These are phyloP conservation scores for Poliocrania exsul DNA, from an alignment of 2,797 vertebrate genomes.

Conservation along the genomic window DNA sequence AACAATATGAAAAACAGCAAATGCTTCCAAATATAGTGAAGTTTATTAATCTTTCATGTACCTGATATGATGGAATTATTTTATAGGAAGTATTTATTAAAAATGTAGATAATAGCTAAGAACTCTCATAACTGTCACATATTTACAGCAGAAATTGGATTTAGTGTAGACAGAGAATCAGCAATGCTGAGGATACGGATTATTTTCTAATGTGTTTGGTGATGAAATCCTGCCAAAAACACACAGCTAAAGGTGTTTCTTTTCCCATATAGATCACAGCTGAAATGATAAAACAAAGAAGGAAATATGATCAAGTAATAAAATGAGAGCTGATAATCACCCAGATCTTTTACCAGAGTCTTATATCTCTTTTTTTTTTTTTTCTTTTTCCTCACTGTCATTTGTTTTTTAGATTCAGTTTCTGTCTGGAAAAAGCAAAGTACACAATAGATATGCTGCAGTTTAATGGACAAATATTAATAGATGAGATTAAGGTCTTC, in stretches of 20 bases:
- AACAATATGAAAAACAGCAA: background rate
- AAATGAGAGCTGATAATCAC: background rate
- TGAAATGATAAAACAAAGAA: background rate
- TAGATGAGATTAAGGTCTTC: background rate
- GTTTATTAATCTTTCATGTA: background rate
- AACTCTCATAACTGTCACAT: background rate
- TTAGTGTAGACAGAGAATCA: background rate
- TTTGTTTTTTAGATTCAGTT: background rate
- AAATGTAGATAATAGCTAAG: background rate
- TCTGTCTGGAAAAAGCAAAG: background rate
- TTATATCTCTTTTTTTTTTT: background rate
- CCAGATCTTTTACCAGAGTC: background rate
- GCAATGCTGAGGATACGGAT: background rate
- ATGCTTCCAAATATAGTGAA: background rate
- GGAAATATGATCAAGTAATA: background rate
- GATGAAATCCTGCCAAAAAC: background rate
- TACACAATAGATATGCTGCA: background rate
- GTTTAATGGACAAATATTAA: background rate
- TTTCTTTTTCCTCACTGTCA: background rate
- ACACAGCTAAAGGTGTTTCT: background rate
- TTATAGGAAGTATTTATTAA: background rate
- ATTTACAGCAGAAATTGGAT: background rate
- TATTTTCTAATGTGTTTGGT: background rate
- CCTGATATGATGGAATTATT: background rate
- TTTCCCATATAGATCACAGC: background rate